Evolutionary conservation across 1,140 invertebrate genomes (phyloP).

Genomic region (Lineus longissimus): DNA sequence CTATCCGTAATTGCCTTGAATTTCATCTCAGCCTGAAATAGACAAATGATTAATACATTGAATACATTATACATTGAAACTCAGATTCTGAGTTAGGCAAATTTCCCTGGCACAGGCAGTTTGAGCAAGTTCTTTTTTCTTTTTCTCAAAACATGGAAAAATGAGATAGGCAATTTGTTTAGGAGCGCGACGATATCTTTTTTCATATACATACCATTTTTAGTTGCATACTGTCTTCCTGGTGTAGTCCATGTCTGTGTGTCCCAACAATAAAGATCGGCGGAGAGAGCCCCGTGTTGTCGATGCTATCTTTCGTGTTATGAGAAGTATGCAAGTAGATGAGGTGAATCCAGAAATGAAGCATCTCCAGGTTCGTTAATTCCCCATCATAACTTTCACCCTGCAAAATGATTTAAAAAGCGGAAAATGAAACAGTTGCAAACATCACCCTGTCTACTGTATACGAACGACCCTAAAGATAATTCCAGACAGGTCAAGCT

Average conservation of each 20-base stretch:
- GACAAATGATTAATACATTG: background rate
- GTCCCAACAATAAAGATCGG: constrained; percentile 54
- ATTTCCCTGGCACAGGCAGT: too few species aligned
- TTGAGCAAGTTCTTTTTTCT: too few species aligned
- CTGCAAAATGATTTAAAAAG: constrained; percentile 9
- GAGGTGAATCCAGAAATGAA: constrained; percentile 49
- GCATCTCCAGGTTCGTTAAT: constrained; percentile 40
- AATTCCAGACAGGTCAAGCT: too few species aligned
- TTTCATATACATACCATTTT: constrained; percentile 34
- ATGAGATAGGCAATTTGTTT: too few species aligned
- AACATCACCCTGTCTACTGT: too few species aligned
- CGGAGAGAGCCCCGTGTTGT: constrained; percentile 44
- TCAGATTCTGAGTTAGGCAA: too few species aligned
- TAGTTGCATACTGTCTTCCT: constrained; percentile 25
- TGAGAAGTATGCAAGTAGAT: constrained; percentile 48
- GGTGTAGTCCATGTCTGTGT: constrained; percentile 42
- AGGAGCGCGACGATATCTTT: too few species aligned
- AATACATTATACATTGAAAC: too few species aligned
- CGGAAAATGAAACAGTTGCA: too few species aligned
- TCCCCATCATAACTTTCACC: constrained; percentile 16
- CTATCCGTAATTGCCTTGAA: constrained; percentile 40
- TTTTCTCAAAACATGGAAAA: too few species aligned
- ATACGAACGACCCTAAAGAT: too few species aligned
- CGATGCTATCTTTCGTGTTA: constrained; percentile 29
- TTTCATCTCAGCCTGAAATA: constrained; percentile 44